phyloP scores from a whole-genome alignment of 2,797 vertebrate species.

The Trichosurus vulpecula region DNA sequence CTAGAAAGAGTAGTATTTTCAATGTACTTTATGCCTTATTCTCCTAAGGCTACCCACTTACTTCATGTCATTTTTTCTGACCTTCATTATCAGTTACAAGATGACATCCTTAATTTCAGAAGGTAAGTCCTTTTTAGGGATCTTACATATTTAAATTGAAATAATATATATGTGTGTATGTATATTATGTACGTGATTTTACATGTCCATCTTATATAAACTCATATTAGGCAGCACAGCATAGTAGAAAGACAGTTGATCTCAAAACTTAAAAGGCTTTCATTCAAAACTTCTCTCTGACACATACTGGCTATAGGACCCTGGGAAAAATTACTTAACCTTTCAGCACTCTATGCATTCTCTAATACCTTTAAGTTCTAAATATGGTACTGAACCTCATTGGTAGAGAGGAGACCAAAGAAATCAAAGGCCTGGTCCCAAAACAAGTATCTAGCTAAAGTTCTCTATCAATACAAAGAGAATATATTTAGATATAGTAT shows the following conservation, averaged over 20 bases:
- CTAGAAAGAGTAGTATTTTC: slow-evolving; percentile 34
- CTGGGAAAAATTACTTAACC: background rate
- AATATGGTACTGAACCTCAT: background rate
- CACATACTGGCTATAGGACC: background rate
- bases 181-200: background rate
- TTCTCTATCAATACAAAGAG: background rate
- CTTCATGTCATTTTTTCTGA: slow-evolving; percentile 53
- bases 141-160: background rate
- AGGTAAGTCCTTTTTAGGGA: background rate
- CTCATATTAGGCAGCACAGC: background rate
- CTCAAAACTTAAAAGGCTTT: background rate
- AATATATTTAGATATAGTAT: background rate
- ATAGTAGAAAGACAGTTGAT: background rate
- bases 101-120: background rate
- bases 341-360: background rate
- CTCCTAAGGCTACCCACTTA: background rate
- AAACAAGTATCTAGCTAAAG: background rate
- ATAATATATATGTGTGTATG: background rate
- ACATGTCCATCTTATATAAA: background rate
- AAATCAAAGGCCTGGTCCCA: background rate
- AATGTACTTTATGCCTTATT: slow-evolving; percentile 37
- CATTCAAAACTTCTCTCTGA: background rate
- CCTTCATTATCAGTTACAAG: slow-evolving; percentile 38
- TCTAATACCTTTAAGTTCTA: background rate
- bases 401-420: background rate